Percentiles rank a stretch among this genome's conserved stretches.
Conservation (phyloP, 2,888 invertebrate genomes). For the Drosophila eohydei region DNA sequence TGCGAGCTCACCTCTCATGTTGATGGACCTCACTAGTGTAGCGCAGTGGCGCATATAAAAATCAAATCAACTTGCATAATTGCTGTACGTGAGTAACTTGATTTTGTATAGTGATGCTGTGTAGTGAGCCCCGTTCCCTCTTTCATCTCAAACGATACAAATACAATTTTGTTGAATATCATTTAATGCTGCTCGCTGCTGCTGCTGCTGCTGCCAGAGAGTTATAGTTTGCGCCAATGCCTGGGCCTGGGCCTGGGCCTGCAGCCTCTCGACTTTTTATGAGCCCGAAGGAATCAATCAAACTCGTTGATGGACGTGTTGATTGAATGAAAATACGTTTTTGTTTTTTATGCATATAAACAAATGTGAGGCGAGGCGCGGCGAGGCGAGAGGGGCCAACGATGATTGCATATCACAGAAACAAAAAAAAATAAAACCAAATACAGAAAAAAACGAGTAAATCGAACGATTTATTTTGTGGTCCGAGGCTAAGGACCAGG, state of each 20-base stretch:
- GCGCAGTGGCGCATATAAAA: constrained; percentile 55
- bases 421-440: constrained; percentile 11
- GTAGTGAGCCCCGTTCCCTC: not conserved
- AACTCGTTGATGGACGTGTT: constrained; percentile 82
- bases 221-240: constrained; percentile 15
- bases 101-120: constrained; percentile 48
- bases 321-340: constrained; percentile 81
- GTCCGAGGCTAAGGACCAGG: constrained; percentile 9
- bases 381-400: constrained; percentile 6
- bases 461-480: constrained; percentile 56
- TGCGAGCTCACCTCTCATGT: too few relatives aligned
- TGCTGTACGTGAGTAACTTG: constrained; percentile 68
- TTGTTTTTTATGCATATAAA: constrained; percentile 80
- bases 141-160: not conserved
- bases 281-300: constrained; percentile 83
- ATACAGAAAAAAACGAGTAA: constrained; percentile 44
- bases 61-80: constrained; percentile 71
- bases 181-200: constrained; percentile 41
- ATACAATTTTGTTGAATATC: constrained; percentile 50
- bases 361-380: constrained; percentile 44
- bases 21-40: constrained; percentile 10
- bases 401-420: constrained; percentile 52
- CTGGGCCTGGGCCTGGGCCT: constrained; percentile 12
- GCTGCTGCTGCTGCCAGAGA: constrained; percentile 13
- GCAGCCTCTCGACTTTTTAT: constrained; percentile 67